Base-by-base conservation (phyloP, 1,140 invertebrate genomes). In the Antheraea mylitta region DNA sequence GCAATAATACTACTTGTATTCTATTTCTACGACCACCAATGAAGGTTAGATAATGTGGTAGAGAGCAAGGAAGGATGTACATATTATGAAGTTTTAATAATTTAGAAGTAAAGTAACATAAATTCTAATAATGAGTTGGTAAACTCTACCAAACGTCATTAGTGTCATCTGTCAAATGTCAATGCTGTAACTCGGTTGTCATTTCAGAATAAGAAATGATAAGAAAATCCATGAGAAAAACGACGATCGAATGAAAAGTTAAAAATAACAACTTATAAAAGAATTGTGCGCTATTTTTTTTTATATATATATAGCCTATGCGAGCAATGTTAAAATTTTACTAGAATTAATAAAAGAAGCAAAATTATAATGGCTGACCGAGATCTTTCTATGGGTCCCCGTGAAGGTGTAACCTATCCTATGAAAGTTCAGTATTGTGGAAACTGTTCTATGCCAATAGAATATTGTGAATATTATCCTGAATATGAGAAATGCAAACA, bases 381-480 rank as follows among this genome's bases (percentile, higher is more conserved):
- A 81, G 89, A 92, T 82, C 80, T 92, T 73, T 86, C 87, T 53
- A 87, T 92, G 82, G 92, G 91, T 53, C 86, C 92, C 62, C 81
- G 91, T 62, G 83, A 85, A 80, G 91, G 91, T 59, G 78, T 92
- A 75, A 82, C 83, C 36, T 99, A 99, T 93, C 98, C 98, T n/a
- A 86, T 98, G 68, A 95, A 94, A 85, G 96, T 99, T 65, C 90
- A 96, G 66, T 99, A 99, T 92, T 99, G 98, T 92, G 98, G 98
- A 72, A 98, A 98, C 92, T 99, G 98, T 93, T 95, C 96, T 45
- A 96, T 99, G 94, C 98, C 98, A 10, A 96, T 98, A 84, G 98
- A 99, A 89, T 99, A 99, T 86, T 99, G 99, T 89, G 98, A 99
- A 94, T 99, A 98, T 92, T 99, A 99, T 93, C 98, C 98, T 53